Conservation (phyloP, 2,797 vertebrate species). For the Anguilla anguilla region DNA sequence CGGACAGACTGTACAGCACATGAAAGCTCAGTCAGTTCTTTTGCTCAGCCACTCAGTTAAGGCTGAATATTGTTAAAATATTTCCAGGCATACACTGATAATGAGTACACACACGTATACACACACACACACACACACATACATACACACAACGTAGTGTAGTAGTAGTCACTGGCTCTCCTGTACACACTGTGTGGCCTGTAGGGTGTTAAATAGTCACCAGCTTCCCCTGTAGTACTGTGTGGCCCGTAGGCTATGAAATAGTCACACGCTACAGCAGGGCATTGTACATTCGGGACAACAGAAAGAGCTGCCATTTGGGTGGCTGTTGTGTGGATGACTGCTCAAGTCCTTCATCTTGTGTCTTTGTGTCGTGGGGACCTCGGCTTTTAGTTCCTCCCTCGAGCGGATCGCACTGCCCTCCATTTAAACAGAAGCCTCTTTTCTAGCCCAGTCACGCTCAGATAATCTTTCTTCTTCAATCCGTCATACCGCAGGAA, state of each 20-base stretch:
- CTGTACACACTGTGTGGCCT: neutral
- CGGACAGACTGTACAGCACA: neutral
- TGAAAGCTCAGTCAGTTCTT: neutral
- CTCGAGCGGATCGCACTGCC: neutral
- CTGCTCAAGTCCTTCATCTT: neutral
- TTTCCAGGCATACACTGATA: neutral
- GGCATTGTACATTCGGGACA: neutral
- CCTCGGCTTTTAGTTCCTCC: neutral
- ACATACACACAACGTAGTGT: neutral
- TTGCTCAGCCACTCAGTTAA: neutral
- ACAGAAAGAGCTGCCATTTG: neutral
- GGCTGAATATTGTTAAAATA: neutral
- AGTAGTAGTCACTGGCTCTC: neutral
- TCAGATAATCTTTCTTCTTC: slow-evolving; percentile 8
- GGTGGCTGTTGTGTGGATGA: neutral
- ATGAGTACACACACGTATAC: neutral
- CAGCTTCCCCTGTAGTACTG: too few species aligned
- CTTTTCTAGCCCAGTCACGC: neutral
- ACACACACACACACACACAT: neutral
- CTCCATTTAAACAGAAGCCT: neutral
- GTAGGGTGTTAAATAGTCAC: neutral
- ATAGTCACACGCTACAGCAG: neutral
- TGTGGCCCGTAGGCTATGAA: too few species aligned
- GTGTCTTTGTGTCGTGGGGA: neutral
- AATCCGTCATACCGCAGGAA: slow-evolving; percentile 1